phyloP scores from a whole-genome alignment of 1,140 invertebrate species.

The Heterodera carotae region DNA sequence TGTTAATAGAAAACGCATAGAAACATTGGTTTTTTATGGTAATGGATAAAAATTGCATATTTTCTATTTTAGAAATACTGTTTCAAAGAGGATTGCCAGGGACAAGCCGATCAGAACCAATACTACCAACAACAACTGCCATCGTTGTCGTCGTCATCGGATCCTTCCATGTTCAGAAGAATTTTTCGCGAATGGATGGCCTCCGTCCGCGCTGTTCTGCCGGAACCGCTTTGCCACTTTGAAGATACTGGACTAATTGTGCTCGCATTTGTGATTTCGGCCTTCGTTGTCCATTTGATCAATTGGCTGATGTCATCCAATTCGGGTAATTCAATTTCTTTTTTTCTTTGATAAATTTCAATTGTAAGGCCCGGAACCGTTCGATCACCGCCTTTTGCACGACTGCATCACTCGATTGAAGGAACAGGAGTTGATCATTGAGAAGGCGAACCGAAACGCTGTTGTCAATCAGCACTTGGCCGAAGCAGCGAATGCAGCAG shows the following conservation, averaged over 20 bases:
- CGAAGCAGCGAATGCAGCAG: constrained; percentile 18
- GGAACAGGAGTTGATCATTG: constrained; percentile 37
- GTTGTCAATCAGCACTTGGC: constrained; percentile 6
- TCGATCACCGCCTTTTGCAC: constrained; percentile 33
- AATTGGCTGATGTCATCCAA: constrained; percentile 30
- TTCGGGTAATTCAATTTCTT: background rate
- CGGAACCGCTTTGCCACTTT: constrained; percentile 32
- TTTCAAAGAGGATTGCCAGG: constrained; percentile 30
- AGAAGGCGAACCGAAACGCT: constrained; percentile 18
- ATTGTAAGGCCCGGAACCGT: constrained; percentile 24
- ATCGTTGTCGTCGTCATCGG: background rate
- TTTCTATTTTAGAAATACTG: constrained; percentile 16
- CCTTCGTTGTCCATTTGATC: constrained; percentile 30
- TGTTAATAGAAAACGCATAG: too few relatives aligned
- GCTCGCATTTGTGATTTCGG: constrained; percentile 22
- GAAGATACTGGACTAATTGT: constrained; percentile 37
- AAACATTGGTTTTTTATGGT: background rate
- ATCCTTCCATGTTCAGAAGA: constrained; percentile 13
- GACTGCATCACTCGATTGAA: constrained; percentile 42
- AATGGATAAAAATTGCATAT: too few relatives aligned
- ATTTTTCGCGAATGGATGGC: constrained; percentile 23
- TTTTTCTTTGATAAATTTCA: constrained; percentile 13
- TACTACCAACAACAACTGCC: background rate
- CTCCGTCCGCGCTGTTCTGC: constrained; percentile 5
- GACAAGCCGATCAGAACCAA: constrained; percentile 4